These are phyloP conservation scores for Nyctibius grandis DNA, from an alignment of 2,797 vertebrate species.

Conservation along the genomic window DNA sequence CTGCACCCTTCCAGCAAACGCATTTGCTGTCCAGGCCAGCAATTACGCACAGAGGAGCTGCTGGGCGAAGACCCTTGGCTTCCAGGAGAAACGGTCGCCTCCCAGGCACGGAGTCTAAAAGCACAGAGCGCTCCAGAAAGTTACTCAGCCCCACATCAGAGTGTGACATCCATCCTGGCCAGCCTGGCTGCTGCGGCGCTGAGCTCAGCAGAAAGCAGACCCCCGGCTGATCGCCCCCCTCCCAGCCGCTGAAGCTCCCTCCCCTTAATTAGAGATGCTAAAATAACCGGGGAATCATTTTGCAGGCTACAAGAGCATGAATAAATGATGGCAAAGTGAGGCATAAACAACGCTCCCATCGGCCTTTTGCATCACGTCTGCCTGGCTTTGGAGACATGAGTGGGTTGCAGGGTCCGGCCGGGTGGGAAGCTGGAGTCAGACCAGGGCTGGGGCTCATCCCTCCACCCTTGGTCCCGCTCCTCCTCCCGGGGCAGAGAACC, in stretches of 20 bases:
- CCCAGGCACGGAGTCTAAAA: not conserved
- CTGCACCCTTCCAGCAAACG: slow-evolving; percentile 29
- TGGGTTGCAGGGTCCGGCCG: not conserved
- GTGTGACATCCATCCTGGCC: not conserved
- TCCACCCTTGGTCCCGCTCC: not conserved
- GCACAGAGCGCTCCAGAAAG: slow-evolving; percentile 7
- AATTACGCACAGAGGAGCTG: not conserved
- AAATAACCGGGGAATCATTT: slow-evolving; percentile 49
- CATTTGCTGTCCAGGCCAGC: slow-evolving; percentile 14
- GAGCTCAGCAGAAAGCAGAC: slow-evolving; percentile 53
- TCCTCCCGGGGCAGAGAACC: not conserved
- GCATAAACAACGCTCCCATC: not conserved
- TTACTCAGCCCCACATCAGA: not conserved
- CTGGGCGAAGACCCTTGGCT: not conserved
- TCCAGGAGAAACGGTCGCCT: not conserved
- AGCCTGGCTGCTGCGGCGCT: not conserved
- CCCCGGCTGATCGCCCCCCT: not conserved
- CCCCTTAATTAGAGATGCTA: slow-evolving; percentile 56
- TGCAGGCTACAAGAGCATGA: slow-evolving; percentile 36
- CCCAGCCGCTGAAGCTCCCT: not conserved
- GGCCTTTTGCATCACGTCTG: not conserved
- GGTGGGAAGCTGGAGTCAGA: not conserved
- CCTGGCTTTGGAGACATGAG: not conserved
- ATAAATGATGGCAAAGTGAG: slow-evolving; percentile 49
- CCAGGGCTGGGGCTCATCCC: not conserved